phyloP scores from a whole-genome alignment of 2,113 vertebrate species.

The Cololabis saira region DNA sequence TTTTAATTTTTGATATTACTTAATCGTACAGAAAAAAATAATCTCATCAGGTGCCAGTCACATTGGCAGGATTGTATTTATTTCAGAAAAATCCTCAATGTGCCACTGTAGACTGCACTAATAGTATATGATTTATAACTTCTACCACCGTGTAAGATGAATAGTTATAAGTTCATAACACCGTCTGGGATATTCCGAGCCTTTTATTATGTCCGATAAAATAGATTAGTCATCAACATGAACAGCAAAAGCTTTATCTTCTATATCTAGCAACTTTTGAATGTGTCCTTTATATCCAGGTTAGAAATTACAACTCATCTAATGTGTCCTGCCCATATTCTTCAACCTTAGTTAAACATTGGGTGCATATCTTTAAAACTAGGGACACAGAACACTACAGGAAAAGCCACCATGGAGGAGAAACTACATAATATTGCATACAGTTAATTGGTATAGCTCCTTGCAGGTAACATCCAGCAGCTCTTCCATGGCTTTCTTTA shows the following conservation, averaged over 20 bases:
- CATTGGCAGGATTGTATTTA: not conserved
- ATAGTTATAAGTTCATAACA: not conserved
- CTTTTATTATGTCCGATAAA: not conserved
- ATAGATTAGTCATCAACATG: not conserved
- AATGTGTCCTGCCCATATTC: too few relatives aligned
- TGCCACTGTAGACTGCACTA: too few relatives aligned
- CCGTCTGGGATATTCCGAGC: not conserved
- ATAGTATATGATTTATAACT: too few relatives aligned
- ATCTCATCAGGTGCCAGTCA: too few relatives aligned
- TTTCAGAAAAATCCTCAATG: too few relatives aligned
- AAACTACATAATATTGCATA: not conserved
- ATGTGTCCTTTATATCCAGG: too few relatives aligned
- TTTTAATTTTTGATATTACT: constrained; percentile 6
- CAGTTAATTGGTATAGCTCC: not conserved
- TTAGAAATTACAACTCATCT: too few relatives aligned
- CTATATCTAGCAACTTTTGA: too few relatives aligned
- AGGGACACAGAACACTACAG: not conserved
- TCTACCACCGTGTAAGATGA: too few relatives aligned
- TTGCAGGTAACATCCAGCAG: constrained; percentile 1
- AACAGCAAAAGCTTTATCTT: too few relatives aligned
- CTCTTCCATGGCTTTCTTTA: not conserved
- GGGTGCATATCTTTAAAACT: not conserved
- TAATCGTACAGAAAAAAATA: too few relatives aligned
- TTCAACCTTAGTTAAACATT: not conserved
- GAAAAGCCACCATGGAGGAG: not conserved